Base-by-base conservation (phyloP, 2,797 vertebrate species). In the Periophthalmus magnuspinnatus region DNA sequence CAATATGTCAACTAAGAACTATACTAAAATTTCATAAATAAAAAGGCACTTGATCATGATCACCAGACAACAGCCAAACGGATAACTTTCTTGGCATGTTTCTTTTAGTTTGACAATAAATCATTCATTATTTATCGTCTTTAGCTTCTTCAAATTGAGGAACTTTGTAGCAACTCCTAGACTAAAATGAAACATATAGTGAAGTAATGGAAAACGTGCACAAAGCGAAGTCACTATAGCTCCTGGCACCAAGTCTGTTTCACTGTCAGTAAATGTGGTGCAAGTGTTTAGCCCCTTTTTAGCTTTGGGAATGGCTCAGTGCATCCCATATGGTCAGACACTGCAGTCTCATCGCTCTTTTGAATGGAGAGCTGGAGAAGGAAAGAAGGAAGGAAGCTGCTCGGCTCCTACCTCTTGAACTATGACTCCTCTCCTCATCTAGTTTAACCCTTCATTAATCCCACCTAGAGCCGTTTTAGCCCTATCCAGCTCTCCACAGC, bases 391-490 rank as follows among this genome's bases (percentile, higher is more conserved):
- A 62, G 62, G 55, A 74, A 75, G 55, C 67, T 47, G 74, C 72
- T 50, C 66, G 55, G 69, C 54, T 70, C 65, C 68, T 59, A 55
- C 19, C 28, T 8, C 70, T 58, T 3, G 59, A 79, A 69, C 69
- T 73, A 69, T 65, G 77, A 75, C 74, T 76, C 61, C 61, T 68
- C n/a, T 41, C 66, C 72, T 83, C 75, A 81, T 84, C 79, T 74
- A 71, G 71, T 76, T 90, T 90, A 89, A 90, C 84, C 85, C 84
- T 79, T 84, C 81, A 81, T 89, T 88, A 89, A 81, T 84, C 80
- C 71, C 81, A 67, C 22, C 17, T 71, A 5, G 79, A 8, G 65
- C 6, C 3, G n/a, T 83, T 75, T 83, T 81, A 87, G 84, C 83
- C 76, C 74, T 80, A 21, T 0, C 36, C 38, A 32, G 5, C 72